Conservation (phyloP, 2,113 vertebrate genomes). For the Setophaga petechia region DNA sequence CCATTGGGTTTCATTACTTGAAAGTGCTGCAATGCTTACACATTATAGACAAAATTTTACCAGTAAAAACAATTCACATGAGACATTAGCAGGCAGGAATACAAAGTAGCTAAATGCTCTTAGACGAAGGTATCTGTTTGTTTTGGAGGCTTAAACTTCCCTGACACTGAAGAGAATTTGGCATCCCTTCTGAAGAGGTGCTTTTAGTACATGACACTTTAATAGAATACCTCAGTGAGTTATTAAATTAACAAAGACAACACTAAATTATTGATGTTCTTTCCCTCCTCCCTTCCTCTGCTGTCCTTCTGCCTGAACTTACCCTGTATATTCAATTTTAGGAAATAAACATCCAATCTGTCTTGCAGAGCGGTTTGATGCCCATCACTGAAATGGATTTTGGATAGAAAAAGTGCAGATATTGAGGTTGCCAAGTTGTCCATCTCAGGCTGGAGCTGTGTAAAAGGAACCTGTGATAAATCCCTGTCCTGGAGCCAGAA, state of each 20-base stretch:
- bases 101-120: slow-evolving; percentile 50
- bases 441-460: not conserved
- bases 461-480: slow-evolving; percentile 17
- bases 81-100: slow-evolving; percentile 43
- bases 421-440: not conserved
- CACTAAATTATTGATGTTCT: slow-evolving; percentile 60
- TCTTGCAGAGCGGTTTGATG: not conserved
- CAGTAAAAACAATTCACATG: slow-evolving; percentile 45
- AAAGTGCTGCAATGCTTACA: slow-evolving; percentile 52
- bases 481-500: not conserved
- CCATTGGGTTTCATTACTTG: slow-evolving; percentile 71
- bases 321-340: slow-evolving; percentile 34
- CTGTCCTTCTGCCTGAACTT: slow-evolving; percentile 27
- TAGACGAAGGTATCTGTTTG: slow-evolving; percentile 60
- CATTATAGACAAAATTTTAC: slow-evolving; percentile 50
- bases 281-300: slow-evolving; percentile 47
- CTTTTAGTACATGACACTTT: slow-evolving; percentile 71
- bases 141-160: slow-evolving; percentile 70
- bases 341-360: slow-evolving; percentile 51
- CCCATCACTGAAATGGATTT: not conserved
- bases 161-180: slow-evolving; percentile 71
- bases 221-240: slow-evolving; percentile 73
- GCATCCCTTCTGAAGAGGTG: slow-evolving; percentile 62
- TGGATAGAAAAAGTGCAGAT: not conserved
- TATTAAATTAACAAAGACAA: slow-evolving; percentile 74